Evolutionary conservation across 2,888 invertebrate genomes (phyloP).

Genomic region (Bugula neritina): DNA sequence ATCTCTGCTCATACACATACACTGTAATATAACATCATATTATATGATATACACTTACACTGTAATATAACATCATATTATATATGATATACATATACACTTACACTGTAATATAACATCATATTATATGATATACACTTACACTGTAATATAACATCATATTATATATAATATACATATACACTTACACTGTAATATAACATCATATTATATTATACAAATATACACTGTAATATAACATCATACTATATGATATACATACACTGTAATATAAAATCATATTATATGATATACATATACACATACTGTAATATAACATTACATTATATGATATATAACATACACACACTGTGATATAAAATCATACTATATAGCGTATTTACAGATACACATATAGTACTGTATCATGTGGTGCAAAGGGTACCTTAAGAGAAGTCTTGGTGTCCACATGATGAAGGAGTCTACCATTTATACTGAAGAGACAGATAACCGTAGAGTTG

Average conservation of each 20-base stretch:
- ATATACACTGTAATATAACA: not conserved
- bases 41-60: not conserved
- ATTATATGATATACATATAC: not conserved
- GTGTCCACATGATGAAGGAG: slow-evolving; percentile 57
- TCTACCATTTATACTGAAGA: slow-evolving; percentile 89
- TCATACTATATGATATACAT: not conserved
- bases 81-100: not conserved
- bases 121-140: not conserved
- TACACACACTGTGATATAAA: too few species aligned
- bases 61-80: not conserved
- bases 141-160: not conserved
- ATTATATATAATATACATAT: not conserved
- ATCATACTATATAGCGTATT: not conserved
- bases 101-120: not conserved
- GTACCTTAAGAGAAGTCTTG: not conserved
- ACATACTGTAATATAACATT: not conserved
- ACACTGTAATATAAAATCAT: not conserved
- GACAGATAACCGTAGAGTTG: slow-evolving; percentile 81
- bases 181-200: not conserved
- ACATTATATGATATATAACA: not conserved
- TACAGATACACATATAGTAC: not conserved
- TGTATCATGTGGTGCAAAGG: not conserved
- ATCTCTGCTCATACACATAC: slow-evolving; percentile 78
- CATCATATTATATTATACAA: not conserved
- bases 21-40: slow-evolving; percentile 50